Base-by-base conservation (phyloP, 1,140 invertebrate species). In the Leptinotarsa defecta region DNA sequence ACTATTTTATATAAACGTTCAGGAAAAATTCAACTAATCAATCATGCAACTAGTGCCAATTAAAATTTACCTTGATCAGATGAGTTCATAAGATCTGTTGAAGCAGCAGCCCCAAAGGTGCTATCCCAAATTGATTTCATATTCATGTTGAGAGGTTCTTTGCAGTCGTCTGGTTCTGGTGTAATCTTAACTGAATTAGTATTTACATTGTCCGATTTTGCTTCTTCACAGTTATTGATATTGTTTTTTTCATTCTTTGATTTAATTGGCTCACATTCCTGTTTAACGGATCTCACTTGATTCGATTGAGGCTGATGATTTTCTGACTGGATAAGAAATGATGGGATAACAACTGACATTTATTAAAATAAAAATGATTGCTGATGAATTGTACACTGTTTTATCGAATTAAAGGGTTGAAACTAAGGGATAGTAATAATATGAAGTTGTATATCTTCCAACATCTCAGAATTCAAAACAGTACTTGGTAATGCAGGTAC, bases 71-170 rank as follows among this genome's bases (percentile, higher is more conserved):
- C 71, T 73, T 73, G 71, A 43, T 73, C 71, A 8, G 70, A 71
- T 17, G 52, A 57, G 22, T 64, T 73, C 20, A 73, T 13, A 68
- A 43, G 48, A 48, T 73, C 71, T 64, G 57, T 15, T 19, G 57
- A 62, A 8, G 71, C n/a, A 13, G 71, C 20, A 17, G 71, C 49
- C 11, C 24, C 27, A 4, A 73, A 64, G n/a, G n/a, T 52, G 17
- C 57, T 71, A 6, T 73, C 61, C 71, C 71, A 73, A 43, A 71
- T 61, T 5, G 27, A 62, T 64, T 73, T 73, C 70, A 71, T 48
- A 43, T 43, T 43, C 52, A 57, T 57, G 34, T 73, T 73, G 0
- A 73, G 62, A 22, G 62, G 62, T 73, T 73, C 71, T 63, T 73
- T 64, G 43, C 48, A 34, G 34, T 73, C 71, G 4, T 73, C 71